phyloP scores from a whole-genome alignment of 2,888 invertebrate genomes.

The Galerucella nymphaeae region DNA sequence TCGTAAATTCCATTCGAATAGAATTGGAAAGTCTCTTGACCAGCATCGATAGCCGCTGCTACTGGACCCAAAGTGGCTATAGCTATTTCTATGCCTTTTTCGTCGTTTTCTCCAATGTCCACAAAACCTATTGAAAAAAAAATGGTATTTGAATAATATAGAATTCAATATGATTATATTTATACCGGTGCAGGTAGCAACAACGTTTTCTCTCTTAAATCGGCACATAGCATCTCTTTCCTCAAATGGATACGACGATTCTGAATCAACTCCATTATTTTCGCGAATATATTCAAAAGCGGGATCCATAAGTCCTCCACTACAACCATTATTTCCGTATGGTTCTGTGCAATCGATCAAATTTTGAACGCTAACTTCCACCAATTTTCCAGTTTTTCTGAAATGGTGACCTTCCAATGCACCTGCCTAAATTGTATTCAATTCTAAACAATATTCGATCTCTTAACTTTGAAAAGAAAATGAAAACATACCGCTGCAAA shows the following conservation, averaged over 20 bases:
- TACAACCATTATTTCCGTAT: slow-evolving; percentile 68
- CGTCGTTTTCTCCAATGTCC: slow-evolving; percentile 79
- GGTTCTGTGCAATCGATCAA: slow-evolving; percentile 68
- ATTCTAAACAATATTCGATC: neutral
- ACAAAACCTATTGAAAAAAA: slow-evolving; percentile 73
- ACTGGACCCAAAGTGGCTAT: slow-evolving; percentile 89
- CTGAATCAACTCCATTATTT: slow-evolving; percentile 71
- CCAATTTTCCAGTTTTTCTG: slow-evolving; percentile 66
- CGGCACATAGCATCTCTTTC: slow-evolving; percentile 51
- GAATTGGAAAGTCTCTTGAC: slow-evolving; percentile 85
- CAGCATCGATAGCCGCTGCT: slow-evolving; percentile 90
- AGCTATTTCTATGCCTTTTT: slow-evolving; percentile 79
- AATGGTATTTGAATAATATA: neutral
- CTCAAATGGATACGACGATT: slow-evolving; percentile 68
- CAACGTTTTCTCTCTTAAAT: slow-evolving; percentile 50
- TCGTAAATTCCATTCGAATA: slow-evolving; percentile 85
- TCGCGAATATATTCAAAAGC: slow-evolving; percentile 66
- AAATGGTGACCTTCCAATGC: slow-evolving; percentile 69
- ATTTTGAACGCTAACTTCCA: slow-evolving; percentile 69
- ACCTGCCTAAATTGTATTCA: slow-evolving; percentile 65
- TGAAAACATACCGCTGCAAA: slow-evolving; percentile 61
- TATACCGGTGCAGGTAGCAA: slow-evolving; percentile 54
- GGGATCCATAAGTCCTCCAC: slow-evolving; percentile 68
- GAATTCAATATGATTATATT: neutral
- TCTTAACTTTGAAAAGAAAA: neutral